Base-by-base conservation (phyloP, 2,113 vertebrate genomes). In the Carlito syrichta region DNA sequence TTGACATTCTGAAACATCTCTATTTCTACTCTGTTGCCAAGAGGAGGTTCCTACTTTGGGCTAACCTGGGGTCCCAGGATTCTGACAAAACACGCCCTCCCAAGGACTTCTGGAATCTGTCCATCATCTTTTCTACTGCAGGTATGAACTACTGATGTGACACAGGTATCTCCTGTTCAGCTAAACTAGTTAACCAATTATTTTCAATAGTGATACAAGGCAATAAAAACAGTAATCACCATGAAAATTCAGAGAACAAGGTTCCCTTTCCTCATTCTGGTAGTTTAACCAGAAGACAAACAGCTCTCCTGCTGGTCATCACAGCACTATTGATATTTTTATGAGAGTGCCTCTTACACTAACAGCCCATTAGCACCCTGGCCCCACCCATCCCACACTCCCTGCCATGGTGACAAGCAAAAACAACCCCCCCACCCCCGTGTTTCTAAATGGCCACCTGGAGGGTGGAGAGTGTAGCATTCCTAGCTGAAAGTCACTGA, bases 231-330 rank as follows among this genome's bases (percentile, higher is more conserved):
- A n/a, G 52, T 0, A 95, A 35, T 83, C 32, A 38, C 4, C 13
- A 45, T 60, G 35, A 96, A 95, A 81, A 92, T 81, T 78, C n/a
- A 78, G 66, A 95, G 52, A 38, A 73, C 30, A 95, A 82, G 73
- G 35, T 43, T 96, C 25, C 25, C 20, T 81, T 94, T 93, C 40
- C 5, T 81, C 66, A 88, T n/a, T 43, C 13, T 22, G 3, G 45
- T 23, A 58, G 48, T 71, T 79, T 68, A 89, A 62, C 23, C 20
- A 73, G 56, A 89, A 56, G 52, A 56, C 35, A 30, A 68, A 66
- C 10, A 79, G 19, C 48, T 90, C 35, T 79, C 43, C 68, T 8
- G 56, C 22, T 54, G 20, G 56, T 82, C 89, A 71, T 56, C 52
- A 88, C n/a, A 50, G 50, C 19, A 71, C 2, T 13, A 38, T 0